Evolutionary conservation across 1,140 invertebrate genomes (phyloP), one percentile per base, ranked within the genome.

Genomic region (Sesamia nonagrioides): DNA sequence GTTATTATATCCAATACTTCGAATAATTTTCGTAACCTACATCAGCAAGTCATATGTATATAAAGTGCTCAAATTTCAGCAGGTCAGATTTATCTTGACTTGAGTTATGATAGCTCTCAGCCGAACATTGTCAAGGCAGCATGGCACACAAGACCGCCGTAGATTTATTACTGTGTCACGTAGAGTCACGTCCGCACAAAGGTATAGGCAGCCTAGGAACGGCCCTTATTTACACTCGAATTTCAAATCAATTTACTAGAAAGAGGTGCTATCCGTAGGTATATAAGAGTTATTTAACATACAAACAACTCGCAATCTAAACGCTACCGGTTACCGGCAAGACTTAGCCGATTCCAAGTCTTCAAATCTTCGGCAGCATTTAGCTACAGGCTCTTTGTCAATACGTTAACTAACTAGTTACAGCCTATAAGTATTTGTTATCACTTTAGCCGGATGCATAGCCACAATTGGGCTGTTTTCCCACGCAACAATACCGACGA

Each of bases 381-480:
- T n/a, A 50, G 15, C 33, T 18, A 17, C 5, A 42, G 21, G 6
- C 21, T 9, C 45, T 74, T 27, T 2, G n/a, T 6, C 27, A 40
- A 27, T 33, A 66, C 2, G 15, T 37, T 61, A 75, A 37, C 37
- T 33, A 52, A 42, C 37, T 60, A 60, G 52, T 52, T 76, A 37
- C 27, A 11, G 33, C 35, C 9, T 73, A 58, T 37, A 18, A 40
- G 33, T 48, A 77, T 68, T 56, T 76, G 61, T 48, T 76, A 37
- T 63, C 15, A 50, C 56, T 17, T 66, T 56, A 63, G 42, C 58
- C 58, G 73, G 58, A 50, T 75, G 15, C 58, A 52, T 48, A 75
- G 58, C 45, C 52, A 79, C 81, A 89, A 89, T 90, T 90, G 84
- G 86, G 84, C 82, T 79, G 84, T 80, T 79, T 89, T 90, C 91